These are phyloP conservation scores for Daboia siamensis DNA, from an alignment of 2,113 vertebrate species.

Conservation along the genomic window DNA sequence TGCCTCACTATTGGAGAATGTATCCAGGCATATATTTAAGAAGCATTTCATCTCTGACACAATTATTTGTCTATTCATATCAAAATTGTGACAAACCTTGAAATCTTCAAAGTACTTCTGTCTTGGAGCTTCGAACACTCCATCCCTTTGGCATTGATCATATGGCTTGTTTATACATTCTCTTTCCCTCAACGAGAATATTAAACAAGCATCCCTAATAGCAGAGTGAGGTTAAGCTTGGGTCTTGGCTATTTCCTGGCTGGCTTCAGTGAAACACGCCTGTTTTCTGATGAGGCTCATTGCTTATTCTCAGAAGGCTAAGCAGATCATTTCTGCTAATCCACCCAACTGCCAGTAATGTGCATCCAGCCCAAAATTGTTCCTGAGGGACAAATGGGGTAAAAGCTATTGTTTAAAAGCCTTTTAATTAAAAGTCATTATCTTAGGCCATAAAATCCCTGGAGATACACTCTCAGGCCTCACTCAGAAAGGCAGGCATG, in stretches of 20 bases:
- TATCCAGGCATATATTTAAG: not conserved
- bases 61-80: not conserved
- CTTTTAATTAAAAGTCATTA: not conserved
- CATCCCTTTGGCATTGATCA: slow-evolving; percentile 26
- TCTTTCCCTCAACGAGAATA: not conserved
- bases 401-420: not conserved
- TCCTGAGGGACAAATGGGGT: not conserved
- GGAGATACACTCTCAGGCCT: not conserved
- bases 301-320: not conserved
- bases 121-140: slow-evolving; percentile 29
- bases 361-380: not conserved
- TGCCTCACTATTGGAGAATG: not conserved
- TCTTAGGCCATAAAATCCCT: not conserved
- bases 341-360: not conserved
- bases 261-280: slow-evolving; percentile 1
- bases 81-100: not conserved
- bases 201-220: not conserved
- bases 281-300: slow-evolving; percentile 8
- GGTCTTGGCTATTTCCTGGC: slow-evolving; percentile 17
- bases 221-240: not conserved
- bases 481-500: not conserved
- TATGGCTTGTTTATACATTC: not conserved
- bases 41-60: not conserved
- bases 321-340: slow-evolving; percentile 4
- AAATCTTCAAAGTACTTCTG: not conserved